A percentile compares a stretch with the other conserved stretches of the same genome.
These are phyloP conservation scores for Trididemnum clinides DNA, from an alignment of 23 tunicate species.

Conservation along the genomic window DNA sequence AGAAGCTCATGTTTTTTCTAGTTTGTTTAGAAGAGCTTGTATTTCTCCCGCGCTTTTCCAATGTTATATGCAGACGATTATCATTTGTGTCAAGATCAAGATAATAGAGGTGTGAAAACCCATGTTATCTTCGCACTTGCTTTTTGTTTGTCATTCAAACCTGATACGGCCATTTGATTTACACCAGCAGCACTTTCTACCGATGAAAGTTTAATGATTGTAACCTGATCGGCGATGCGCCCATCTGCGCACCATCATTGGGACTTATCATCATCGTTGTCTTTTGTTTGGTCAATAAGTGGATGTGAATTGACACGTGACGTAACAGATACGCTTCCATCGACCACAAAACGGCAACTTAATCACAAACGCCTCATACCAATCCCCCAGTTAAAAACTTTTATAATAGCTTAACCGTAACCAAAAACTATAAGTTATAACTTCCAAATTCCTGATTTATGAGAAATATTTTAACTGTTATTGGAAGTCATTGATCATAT, in stretches of 20 bases:
- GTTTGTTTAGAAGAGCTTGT: background rate
- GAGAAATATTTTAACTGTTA: too few species aligned
- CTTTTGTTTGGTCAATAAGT: too few species aligned
- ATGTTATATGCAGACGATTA: background rate
- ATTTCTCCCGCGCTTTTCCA: slow-evolving; percentile 11
- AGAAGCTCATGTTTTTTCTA: background rate
- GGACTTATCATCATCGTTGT: background rate
- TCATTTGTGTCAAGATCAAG: background rate
- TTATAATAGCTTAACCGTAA: too few species aligned
- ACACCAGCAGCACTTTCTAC: background rate
- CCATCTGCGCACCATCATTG: too few species aligned
- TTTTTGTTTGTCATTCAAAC: background rate
- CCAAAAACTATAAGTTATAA: too few species aligned
- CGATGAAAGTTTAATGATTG: background rate
- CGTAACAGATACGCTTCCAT: too few species aligned
- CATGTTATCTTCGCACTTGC: background rate
- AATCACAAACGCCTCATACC: too few species aligned
- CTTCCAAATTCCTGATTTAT: too few species aligned
- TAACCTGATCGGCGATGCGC: background rate
- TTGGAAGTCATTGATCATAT: too few species aligned
- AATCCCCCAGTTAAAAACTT: too few species aligned
- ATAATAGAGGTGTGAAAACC: background rate
- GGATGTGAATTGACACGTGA: too few species aligned
- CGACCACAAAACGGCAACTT: too few species aligned
- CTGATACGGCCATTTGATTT: background rate